Evolutionary conservation across 92 coral and sea anemone genomes (phyloP).

Genomic region (Diadumene lineata): DNA sequence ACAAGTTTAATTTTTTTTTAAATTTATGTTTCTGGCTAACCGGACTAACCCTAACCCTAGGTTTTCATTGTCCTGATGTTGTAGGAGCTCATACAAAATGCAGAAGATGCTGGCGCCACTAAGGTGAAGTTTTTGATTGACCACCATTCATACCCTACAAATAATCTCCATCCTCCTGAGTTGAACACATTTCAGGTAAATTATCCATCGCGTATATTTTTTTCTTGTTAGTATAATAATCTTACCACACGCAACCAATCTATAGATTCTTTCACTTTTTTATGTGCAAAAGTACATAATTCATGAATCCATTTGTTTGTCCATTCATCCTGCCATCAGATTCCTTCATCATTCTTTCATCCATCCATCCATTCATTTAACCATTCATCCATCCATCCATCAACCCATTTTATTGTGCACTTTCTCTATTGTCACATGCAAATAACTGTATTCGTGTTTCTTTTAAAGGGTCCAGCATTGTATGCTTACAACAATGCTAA

Average conservation of each 20-base stretch:
- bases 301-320: background rate
- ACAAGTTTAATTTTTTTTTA: too few species aligned
- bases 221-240: too few species aligned
- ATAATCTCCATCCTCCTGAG: conserved; percentile 27
- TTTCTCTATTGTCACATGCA: too few species aligned
- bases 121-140: conserved; percentile 72
- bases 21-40: too few species aligned
- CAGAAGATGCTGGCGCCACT: conserved; percentile 80
- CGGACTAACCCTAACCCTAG: too few species aligned
- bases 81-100: conserved; percentile 85
- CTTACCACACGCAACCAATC: too few species aligned
- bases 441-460: background rate
- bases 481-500: conserved; percentile 66
- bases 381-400: background rate
- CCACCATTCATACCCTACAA: conserved; percentile 46
- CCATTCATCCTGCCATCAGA: background rate
- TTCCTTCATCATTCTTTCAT: background rate
- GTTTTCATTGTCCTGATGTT: background rate
- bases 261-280: too few species aligned
- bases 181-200: conserved; percentile 62
- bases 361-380: background rate
- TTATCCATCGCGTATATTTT: too few species aligned
- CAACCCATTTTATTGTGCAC: background rate
- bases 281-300: background rate
- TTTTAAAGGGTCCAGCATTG: conserved; percentile 69